Evolutionary conservation across 2,113 vertebrate genomes (phyloP), one percentile per base, ranked within the genome.

Genomic region (Muscicapa adusta): DNA sequence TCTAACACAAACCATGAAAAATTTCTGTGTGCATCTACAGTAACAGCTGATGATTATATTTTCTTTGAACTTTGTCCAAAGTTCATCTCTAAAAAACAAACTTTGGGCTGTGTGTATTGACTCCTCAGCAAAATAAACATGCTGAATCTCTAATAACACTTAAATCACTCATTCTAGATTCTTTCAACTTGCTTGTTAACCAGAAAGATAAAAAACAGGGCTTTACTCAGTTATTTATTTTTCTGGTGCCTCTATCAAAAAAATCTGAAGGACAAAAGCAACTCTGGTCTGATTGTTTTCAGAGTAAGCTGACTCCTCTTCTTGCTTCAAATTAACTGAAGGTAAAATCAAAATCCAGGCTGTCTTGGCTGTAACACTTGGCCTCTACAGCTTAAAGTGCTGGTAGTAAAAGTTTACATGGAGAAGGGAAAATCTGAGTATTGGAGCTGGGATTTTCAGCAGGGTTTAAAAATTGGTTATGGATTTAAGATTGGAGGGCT

Each of bases 11-110:
- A 89, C 47, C 50, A 75, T 1, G 45, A 70, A 73, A 85, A 83
- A 57, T 71, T 86, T 89, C 81, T 86, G 60, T 31, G 9, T 40
- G 33, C 72, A 77, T 86, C 75, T 74, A 80, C 6, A 33, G 63
- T 62, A 96, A 89, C 45, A 80, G 72, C n/a, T 85, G 89, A 91
- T 42, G 72, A 93, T 94, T 79, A 36, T 91, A 92, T 93, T 89
- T 89, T 54, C 93, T 94, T 94, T 90, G 91, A 95, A 90, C 90
- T 90, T 90, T 68, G 93, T 90, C 85, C 94, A 78, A 93, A 91
- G 95, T 96, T 91, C 94, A 93, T 88, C 85, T 77, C 88, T 86
- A 90, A 93, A 95, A 84, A 92, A 72, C 88, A 96, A 95, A 96
- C 91, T 90, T 90, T 12, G 76, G 88, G 62, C 75, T 72, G 72